Base-by-base conservation (phyloP, 1,140 invertebrate genomes). In the Diuraphis noxia region DNA sequence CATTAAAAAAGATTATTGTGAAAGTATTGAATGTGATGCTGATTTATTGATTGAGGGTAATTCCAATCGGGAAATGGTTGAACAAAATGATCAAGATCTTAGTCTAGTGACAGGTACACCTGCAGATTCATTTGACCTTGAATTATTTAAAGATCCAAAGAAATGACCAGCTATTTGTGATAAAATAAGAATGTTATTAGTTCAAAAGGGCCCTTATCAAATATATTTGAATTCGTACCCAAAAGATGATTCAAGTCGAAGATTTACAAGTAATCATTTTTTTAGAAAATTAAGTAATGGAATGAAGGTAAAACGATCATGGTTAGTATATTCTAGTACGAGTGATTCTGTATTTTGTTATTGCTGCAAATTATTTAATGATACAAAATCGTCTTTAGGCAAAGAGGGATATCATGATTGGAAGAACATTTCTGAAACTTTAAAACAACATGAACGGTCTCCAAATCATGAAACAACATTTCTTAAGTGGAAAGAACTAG, bases 321-420 rank as follows among this genome's bases (percentile, higher is more conserved):
- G 10, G n/a, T n/a, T 72, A 72, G 56, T 72, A n/a, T 72, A n/a
- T 72, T n/a, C 56, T 30, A 30, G 56, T 30, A 72, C 13, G n/a
- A 9, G 56, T n/a, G 40, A 86, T 86, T 43, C 85, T 30, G 34
- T 46, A 36, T 46, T 46, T 56, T 87, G 9, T 49, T 87, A 21
- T 23, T 46, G 10, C 49, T 46, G 85, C 9, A 87, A 87, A 34
- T 87, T 87, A 49, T 46, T 49, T 87, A 56, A 49, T 49, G 34
- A 87, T 19, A 46, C n/a, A 36, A 92, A 85, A 36, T 49, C 38
- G 10, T 38, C 30, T 52, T 56, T 49, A 34, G 34, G n/a, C 38
- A 87, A 46, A 49, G 49, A 46, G n/a, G 41, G 49, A 56, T 87
- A 87, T 87, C 30, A n/a, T 87, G 85, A 87, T 87, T 87, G 41